These are phyloP conservation scores for Aleadryas rufinucha DNA, from an alignment of 2,113 vertebrate species.

Conservation along the genomic window DNA sequence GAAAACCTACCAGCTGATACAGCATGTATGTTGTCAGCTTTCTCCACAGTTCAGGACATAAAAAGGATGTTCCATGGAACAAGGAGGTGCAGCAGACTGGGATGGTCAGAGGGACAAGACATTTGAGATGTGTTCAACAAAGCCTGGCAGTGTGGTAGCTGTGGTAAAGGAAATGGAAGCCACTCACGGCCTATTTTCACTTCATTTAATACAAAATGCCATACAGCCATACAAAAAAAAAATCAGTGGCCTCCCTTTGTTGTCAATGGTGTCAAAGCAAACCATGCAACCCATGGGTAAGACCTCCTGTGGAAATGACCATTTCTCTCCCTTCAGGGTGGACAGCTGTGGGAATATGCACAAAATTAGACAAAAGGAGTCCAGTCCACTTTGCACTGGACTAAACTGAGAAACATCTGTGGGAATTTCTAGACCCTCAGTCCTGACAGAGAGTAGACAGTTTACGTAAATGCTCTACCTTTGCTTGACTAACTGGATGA, in stretches of 20 bases:
- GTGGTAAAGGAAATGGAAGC: background rate
- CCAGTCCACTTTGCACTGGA: background rate
- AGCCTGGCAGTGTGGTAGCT: background rate
- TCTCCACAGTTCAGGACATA: background rate
- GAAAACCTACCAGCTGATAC: background rate
- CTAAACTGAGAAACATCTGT: background rate
- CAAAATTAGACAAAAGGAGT: background rate
- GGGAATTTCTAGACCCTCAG: background rate
- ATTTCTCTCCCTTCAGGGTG: background rate
- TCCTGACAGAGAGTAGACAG: background rate
- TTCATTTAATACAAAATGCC: background rate
- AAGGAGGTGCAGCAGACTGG: background rate
- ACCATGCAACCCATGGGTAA: background rate
- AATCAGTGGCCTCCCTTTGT: background rate
- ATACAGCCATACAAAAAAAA: background rate
- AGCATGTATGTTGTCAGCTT: background rate
- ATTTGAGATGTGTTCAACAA: background rate
- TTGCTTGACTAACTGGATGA: background rate
- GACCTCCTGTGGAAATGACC: background rate
- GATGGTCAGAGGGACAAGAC: background rate
- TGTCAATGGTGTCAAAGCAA: background rate
- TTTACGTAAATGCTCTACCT: background rate
- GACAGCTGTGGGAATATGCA: background rate
- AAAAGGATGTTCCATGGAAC: background rate
- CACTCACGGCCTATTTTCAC: background rate